Base-by-base conservation (phyloP, 2,113 vertebrate species). In the Elachura formosa region DNA sequence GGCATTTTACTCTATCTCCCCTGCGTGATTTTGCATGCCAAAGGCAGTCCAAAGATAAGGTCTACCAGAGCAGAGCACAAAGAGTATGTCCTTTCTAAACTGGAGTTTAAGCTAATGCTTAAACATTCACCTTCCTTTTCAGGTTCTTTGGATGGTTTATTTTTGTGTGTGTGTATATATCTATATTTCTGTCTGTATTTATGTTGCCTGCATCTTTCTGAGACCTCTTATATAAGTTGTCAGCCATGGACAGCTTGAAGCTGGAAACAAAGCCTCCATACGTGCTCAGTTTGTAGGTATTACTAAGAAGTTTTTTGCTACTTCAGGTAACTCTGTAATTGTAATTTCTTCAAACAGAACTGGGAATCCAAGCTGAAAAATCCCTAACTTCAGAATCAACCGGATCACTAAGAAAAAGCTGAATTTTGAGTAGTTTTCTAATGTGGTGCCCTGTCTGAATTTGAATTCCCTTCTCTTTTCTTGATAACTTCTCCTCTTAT, bases 91-190 rank as follows among this genome's bases (percentile, higher is more conserved):
- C 19, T 63, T 43, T 41, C 26, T 83, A 45, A 84, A 77, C n/a
- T 5, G 33, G 26, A 63, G 25, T 34, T 69, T 71, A 74, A 62
- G 46, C 34, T 85, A 28, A 46, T 66, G 15, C 9, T 85, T 68
- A 28, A 71, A 63, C 22, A 67, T 75, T n/a, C 45, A 43, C 5
- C 18, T 84, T 87, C 74, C 19, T 75, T 89, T 51, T 51, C 23
- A 26, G 19, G 5, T 54, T 79, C 20, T 75, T 79, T 24, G 26
- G 12, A 31, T 16, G 3, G 12, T 18, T 62, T 29, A 0, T 17
- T 26, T 25, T 13, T 33, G 5, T 26, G 3, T 21, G 2, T 40
- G 4, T 33, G 2, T 36, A 3, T 48, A 1, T 34, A 3, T 56
- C 4, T 67, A 1, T 40, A 10, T 69, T 17, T 64, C 5, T 67